A percentile compares a stretch with the other conserved stretches of the same genome.
Conservation (phyloP, 2,888 invertebrate species). For the Drosophila kokeensis region DNA sequence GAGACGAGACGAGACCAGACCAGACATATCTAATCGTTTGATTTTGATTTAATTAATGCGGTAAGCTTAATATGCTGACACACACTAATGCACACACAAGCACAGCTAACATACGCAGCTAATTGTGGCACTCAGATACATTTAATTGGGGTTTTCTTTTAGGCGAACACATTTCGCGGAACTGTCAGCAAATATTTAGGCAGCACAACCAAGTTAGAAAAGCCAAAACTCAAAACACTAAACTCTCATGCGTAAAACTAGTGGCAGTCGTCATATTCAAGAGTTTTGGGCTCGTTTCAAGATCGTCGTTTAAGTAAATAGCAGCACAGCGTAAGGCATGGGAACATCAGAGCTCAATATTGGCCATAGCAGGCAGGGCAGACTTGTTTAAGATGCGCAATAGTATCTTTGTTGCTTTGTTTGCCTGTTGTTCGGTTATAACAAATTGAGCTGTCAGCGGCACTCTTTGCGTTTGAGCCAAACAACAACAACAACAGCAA, state of each 20-base stretch:
- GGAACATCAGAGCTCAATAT: conserved; percentile 17
- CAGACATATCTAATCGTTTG: conserved; percentile 60
- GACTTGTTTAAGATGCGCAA: conserved; percentile 45
- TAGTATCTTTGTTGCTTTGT: conserved; percentile 9
- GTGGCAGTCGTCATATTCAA: conserved; percentile 33
- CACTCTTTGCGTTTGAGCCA: conserved; percentile 47
- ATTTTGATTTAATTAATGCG: conserved; percentile 75
- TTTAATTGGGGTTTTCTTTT: conserved; percentile 58
- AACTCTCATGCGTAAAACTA: conserved; percentile 70
- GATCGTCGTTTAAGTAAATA: conserved; percentile 43
- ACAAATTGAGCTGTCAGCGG: conserved; percentile 78
- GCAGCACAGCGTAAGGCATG: conserved; percentile 20
- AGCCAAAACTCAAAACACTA: conserved; percentile 1
- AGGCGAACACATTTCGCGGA: conserved; percentile 45
- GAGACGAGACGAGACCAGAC: not conserved
- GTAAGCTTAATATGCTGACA: conserved; percentile 28
- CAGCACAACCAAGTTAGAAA: conserved; percentile 25
- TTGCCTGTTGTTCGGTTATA: conserved; percentile 42
- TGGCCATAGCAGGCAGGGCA: conserved; percentile 3
- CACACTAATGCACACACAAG: not conserved
- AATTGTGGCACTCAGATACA: conserved; percentile 15
- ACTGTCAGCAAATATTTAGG: conserved; percentile 57
- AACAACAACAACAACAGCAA: conserved; percentile 24
- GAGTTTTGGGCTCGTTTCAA: conserved; percentile 21
- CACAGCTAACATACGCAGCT: not conserved